Base-by-base conservation (phyloP, 2,113 vertebrate species). In the Erythrolamprus reginae region DNA sequence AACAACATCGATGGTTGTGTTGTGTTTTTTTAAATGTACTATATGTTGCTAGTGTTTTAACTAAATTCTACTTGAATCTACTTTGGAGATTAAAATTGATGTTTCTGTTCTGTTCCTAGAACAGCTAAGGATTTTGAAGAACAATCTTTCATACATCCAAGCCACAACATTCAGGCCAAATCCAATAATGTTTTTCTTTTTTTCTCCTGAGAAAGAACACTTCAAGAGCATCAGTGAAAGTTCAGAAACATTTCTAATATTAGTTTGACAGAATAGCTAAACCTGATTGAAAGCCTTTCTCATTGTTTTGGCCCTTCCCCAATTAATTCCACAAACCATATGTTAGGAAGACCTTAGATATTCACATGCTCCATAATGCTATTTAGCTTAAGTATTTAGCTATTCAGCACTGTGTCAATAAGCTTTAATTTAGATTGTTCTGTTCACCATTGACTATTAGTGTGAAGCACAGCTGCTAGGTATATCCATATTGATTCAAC, bases 261-360 rank as follows among this genome's bases (percentile, higher is more conserved):
- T 47, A 4, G 24, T 28, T 0, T 65, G 24, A 61, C 42, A 19
- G 17, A 28, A 48, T 48, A 65, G 45, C 28, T 33, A 10, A 19
- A 9, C 3, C 15, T 88, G 23, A 88, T 8, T n/a, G 26, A 88
- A 88, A 88, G 52, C 84, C 52, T 5, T 56, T 94, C 94, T 84
- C 53, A 95, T 91, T 77, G 89, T 90, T 92, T 94, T 38, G 89
- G 89, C 93, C 92, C 87, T 89, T 55, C 84, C 90, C 93, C 91
- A 88, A 1, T 5, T 38, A 13, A 88, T 9, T 91, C 82, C 88
- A 91, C 84, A 56, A 53, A 19, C 42, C 87, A 10, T 92, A 91
- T 91, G 8, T 33, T 84, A 94, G 56, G 15, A 1, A 88, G 90
- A 42, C 23, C 89, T 92, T 90, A 91, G 92, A 88, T 82, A 23